Conservation (phyloP, 2,888 invertebrate genomes). For the Callimorpha dominula region DNA sequence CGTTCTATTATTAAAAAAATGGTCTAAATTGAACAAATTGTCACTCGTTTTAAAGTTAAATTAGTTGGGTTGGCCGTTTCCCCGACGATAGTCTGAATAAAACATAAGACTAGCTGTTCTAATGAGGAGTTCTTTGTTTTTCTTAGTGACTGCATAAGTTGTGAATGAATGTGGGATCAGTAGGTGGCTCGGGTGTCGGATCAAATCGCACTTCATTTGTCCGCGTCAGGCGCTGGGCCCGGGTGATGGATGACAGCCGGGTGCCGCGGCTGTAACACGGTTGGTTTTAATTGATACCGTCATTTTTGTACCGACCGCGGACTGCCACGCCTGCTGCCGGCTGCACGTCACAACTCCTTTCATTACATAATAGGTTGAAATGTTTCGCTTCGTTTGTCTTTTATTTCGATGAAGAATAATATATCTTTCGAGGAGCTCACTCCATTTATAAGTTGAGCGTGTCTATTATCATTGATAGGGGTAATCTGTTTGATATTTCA, state of each 20-base stretch:
- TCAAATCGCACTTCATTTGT: slow-evolving; percentile 86
- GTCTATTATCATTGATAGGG: slow-evolving; percentile 62
- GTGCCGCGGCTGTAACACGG: slow-evolving; percentile 60
- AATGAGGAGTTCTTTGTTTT: slow-evolving; percentile 81
- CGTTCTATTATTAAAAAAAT: slow-evolving; percentile 66
- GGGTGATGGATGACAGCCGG: slow-evolving; percentile 77
- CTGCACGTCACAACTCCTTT: slow-evolving; percentile 47
- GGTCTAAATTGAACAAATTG: slow-evolving; percentile 75
- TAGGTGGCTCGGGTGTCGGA: slow-evolving; percentile 66
- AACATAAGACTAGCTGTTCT: slow-evolving; percentile 80
- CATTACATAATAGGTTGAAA: slow-evolving; percentile 60
- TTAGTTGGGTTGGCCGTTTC: slow-evolving; percentile 78
- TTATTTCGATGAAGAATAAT: slow-evolving; percentile 54
- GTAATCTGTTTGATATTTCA: slow-evolving; percentile 66
- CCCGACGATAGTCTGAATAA: slow-evolving; percentile 76
- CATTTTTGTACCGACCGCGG: slow-evolving; percentile 72
- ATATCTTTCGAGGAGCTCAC: slow-evolving; percentile 52
- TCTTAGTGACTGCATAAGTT: slow-evolving; percentile 81
- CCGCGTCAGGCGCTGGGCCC: slow-evolving; percentile 73
- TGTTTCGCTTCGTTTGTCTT: slow-evolving; percentile 59
- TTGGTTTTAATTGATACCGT: slow-evolving; percentile 82
- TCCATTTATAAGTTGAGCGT: slow-evolving; percentile 54
- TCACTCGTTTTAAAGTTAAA: slow-evolving; percentile 83
- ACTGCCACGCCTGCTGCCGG: slow-evolving; percentile 23
- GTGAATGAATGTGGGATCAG: slow-evolving; percentile 79